These are phyloP conservation scores for Xiphophorus birchmanni DNA, from an alignment of 2,797 vertebrate species.

Conservation along the genomic window DNA sequence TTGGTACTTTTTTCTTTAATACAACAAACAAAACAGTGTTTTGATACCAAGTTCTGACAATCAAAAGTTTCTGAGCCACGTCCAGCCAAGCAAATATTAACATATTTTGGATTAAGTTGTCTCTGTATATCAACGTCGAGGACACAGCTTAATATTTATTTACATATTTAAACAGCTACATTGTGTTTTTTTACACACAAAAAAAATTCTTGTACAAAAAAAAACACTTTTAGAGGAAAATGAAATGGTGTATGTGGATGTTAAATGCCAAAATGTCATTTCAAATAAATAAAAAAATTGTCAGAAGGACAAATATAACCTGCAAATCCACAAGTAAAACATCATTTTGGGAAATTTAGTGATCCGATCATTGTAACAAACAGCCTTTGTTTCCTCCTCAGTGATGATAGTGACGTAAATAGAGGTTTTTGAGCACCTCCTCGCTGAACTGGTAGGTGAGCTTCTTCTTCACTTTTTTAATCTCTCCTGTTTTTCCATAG, in stretches of 20 bases:
- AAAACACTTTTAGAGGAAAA: constrained; percentile 23
- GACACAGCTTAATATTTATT: constrained; percentile 30
- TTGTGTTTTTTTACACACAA: neutral
- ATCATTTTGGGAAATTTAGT: constrained; percentile 20
- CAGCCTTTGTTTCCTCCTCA: constrained; percentile 42
- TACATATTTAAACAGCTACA: constrained; percentile 20
- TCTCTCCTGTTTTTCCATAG: constrained; percentile 97
- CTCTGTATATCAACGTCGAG: constrained; percentile 10
- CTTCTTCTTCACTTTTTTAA: constrained; percentile 98
- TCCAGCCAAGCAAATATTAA: neutral
- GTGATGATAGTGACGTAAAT: constrained; percentile 47
- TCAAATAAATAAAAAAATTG: constrained; percentile 63
- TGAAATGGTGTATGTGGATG: constrained; percentile 21
- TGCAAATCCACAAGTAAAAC: constrained; percentile 35
- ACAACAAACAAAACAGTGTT: constrained; percentile 4
- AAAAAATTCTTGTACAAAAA: constrained; percentile 10
- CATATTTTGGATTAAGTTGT: constrained; percentile 7
- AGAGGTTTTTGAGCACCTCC: constrained; percentile 84
- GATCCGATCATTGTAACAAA: constrained; percentile 34
- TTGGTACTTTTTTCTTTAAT: neutral
- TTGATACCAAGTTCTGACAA: neutral
- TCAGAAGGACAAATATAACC: constrained; percentile 31
- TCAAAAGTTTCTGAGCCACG: neutral
- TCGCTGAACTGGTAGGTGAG: constrained; percentile 98
- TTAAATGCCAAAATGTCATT: constrained; percentile 18